A percentile compares a stretch with the other conserved stretches of the same genome.
Conservation (phyloP, 2,888 invertebrate species). For the Macrophya alboannulata region DNA sequence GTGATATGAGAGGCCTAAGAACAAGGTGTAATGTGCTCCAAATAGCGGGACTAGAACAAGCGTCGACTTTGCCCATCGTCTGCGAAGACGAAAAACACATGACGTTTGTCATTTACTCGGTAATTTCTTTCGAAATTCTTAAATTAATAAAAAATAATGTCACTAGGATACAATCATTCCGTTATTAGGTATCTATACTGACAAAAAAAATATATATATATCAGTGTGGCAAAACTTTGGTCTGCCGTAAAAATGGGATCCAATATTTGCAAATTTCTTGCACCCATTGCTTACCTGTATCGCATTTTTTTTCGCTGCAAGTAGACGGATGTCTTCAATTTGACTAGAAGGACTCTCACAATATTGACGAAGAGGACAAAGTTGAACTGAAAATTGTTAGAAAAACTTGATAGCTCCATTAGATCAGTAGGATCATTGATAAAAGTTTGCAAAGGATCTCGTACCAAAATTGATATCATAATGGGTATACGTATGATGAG, state of each 20-base stretch:
- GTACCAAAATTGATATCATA: slow-evolving; percentile 83
- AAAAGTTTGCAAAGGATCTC: slow-evolving; percentile 56
- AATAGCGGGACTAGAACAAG: slow-evolving; percentile 86
- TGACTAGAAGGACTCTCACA: slow-evolving; percentile 82
- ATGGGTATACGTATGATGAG: slow-evolving; percentile 83
- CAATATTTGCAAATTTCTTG: not conserved
- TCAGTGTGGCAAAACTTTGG: no score
- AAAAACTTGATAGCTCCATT: not conserved
- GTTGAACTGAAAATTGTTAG: slow-evolving; percentile 81
- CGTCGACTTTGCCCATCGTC: slow-evolving; percentile 85
- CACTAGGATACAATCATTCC: not conserved
- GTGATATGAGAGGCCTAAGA: slow-evolving; percentile 81
- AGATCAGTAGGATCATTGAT: not conserved
- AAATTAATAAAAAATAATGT: no score
- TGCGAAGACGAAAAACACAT: slow-evolving; percentile 69
- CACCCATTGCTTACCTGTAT: slow-evolving; percentile 81
- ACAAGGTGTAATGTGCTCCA: slow-evolving; percentile 85
- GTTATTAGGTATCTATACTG: not conserved
- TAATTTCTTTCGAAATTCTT: not conserved
- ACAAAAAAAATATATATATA: not conserved
- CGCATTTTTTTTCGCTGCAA: slow-evolving; percentile 83
- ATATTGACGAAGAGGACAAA: slow-evolving; percentile 85
- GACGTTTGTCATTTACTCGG: not conserved
- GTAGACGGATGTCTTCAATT: slow-evolving; percentile 82
- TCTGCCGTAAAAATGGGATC: not conserved